Evolutionary conservation across 2,888 invertebrate species (phyloP), one percentile per base, ranked within the genome.

Genomic region (Morpho deidamia): DNA sequence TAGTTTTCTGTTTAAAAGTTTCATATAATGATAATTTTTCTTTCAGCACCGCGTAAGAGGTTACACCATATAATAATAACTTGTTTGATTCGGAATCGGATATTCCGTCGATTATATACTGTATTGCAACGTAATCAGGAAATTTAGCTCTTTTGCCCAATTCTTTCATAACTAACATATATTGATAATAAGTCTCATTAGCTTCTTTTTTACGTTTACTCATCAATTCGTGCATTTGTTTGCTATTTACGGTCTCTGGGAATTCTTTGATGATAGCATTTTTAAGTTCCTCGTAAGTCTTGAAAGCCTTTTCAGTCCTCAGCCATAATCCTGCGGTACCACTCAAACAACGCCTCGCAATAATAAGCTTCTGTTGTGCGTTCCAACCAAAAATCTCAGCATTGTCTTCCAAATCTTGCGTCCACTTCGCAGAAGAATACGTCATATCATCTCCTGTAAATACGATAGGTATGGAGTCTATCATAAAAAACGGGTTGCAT

Each of bases 331-430:
- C 40, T 12, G 40, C 40, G 5, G 40, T 40, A 8, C 40, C 40
- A 7, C 11, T 12, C 7, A 67, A 48, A 0, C 53, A 58, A 14
- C 61, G 33, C 5, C 69, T 53, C 0, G 63, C 67, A 3, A 65
- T 45, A 5, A 67, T 55, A 1, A 69, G 49, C 9, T 51, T 56
- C 34, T 66, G 66, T 8, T 44, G 55, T n/a, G 55, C 39, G 0
- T 51, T 59, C 47, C 47, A 47, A 7, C 59, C 60, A 45, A 64
- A 66, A 8, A 67, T 62, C 11, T 67, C 65, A 0, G 59, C 59
- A 37, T 66, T 64, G 8, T 68, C 65, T 0, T 65, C 68, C 0
- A 64, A 38, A 23, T 65, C 63, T 11, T 61, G 56, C 1, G 51
- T 37, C 63, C 67, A 67, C 14, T 53, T 54, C 5, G 46, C 8